Percentiles rank a stretch among this genome's conserved stretches.
Evolutionary conservation across 2,888 invertebrate species (phyloP).

Genomic region (Lagria hirta): DNA sequence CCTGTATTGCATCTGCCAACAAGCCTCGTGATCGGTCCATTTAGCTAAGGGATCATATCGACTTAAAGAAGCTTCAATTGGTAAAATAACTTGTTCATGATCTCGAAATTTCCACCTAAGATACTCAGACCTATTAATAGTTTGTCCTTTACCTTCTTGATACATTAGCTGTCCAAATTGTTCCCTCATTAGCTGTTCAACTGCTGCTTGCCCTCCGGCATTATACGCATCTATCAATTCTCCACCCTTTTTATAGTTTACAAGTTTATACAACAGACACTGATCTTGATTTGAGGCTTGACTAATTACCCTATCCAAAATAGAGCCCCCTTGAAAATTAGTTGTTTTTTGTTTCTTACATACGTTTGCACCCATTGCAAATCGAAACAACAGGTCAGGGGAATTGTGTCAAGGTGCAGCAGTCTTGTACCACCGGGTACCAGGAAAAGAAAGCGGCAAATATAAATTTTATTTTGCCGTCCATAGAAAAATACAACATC

Average conservation of each 20-base stretch:
- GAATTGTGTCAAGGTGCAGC: constrained; percentile 42
- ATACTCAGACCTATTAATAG: constrained; percentile 85
- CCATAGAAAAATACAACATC: no score
- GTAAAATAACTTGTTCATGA: constrained; percentile 79
- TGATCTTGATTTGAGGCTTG: constrained; percentile 85
- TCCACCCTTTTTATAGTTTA: constrained; percentile 90
- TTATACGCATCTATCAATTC: constrained; percentile 86
- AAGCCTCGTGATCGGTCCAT: constrained; percentile 89
- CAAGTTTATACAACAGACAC: constrained; percentile 82
- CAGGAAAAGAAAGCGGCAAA: background rate
- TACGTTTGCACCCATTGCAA: constrained; percentile 54
- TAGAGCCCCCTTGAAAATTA: constrained; percentile 66
- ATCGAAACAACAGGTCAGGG: constrained; percentile 37
- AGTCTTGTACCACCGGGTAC: constrained; percentile 35
- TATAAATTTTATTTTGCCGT: no score
- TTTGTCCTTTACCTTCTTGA: constrained; percentile 78
- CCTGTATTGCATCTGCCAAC: constrained; percentile 97
- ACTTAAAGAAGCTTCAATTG: constrained; percentile 83
- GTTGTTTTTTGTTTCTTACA: constrained; percentile 55
- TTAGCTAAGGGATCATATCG: constrained; percentile 84
- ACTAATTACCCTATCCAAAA: constrained; percentile 86
- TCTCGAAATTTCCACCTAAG: constrained; percentile 88
- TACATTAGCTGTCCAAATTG: constrained; percentile 90
- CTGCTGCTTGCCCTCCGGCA: constrained; percentile 77
- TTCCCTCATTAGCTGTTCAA: constrained; percentile 81